Conservation (phyloP, 2,797 vertebrate species). For the Crenichthys baileyi region DNA sequence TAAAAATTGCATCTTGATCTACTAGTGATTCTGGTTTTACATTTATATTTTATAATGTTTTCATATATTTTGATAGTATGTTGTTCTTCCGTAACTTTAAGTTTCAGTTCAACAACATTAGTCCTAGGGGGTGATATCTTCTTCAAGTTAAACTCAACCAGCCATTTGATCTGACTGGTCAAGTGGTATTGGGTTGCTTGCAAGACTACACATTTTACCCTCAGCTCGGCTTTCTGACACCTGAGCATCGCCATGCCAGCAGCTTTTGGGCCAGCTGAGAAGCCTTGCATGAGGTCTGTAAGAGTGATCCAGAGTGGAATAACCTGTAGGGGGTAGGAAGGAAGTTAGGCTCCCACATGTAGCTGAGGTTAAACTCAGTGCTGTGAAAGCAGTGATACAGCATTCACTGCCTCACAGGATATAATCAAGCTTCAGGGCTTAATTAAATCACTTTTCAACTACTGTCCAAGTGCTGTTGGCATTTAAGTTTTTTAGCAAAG, state of each 20-base stretch:
- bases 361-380: constrained; percentile 28
- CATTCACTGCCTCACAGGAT: background rate
- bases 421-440: constrained; percentile 24
- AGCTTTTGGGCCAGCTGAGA: constrained; percentile 43
- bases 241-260: constrained; percentile 62
- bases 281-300: constrained; percentile 11
- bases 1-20: no score
- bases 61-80: background rate
- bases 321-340: background rate
- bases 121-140: constrained; percentile 3
- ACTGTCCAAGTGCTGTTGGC: constrained; percentile 41
- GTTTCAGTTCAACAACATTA: constrained; percentile 1
- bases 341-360: constrained; percentile 16
- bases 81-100: background rate
- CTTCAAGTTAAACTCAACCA: constrained; percentile 1
- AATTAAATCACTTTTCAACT: constrained; percentile 19
- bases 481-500: constrained; percentile 36
- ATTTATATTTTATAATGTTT: background rate
- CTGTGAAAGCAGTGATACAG: constrained; percentile 26
- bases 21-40: background rate
- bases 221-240: constrained; percentile 70
- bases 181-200: constrained; percentile 60
- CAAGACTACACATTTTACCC: constrained; percentile 47
- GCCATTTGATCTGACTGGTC: constrained; percentile 64
- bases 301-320: constrained; percentile 3